Conservation (phyloP, 2,797 vertebrate species). For the Gila robusta region DNA sequence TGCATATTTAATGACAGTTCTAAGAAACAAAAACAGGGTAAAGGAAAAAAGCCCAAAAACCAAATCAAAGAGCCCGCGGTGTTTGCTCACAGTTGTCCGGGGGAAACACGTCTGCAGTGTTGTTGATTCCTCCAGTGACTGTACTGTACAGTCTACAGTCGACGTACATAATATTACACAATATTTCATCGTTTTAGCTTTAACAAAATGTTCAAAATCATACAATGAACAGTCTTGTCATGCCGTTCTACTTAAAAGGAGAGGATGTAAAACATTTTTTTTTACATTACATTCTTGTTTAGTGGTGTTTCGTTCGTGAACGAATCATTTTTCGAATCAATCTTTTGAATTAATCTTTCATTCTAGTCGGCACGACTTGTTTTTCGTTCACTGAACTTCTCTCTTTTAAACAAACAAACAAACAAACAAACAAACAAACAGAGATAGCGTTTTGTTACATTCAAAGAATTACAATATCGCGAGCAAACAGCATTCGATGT, state of each 20-base stretch:
- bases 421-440: not conserved
- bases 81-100: slow-evolving; percentile 12
- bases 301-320: not conserved
- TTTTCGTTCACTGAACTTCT: not conserved
- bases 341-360: not conserved
- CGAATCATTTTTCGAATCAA: not conserved
- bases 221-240: not conserved
- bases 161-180: not conserved
- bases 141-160: not conserved
- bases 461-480: not conserved
- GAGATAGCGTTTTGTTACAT: not conserved
- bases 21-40: not conserved
- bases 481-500: not conserved
- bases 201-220: not conserved
- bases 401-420: not conserved
- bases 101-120: not conserved
- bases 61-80: slow-evolving; percentile 54
- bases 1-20: not conserved
- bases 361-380: not conserved
- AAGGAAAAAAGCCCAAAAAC: slow-evolving; percentile 13
- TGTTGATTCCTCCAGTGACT: slow-evolving; percentile 2
- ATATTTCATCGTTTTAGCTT: not conserved
- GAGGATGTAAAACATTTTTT: not conserved
- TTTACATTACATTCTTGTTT: not conserved
- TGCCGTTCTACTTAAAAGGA: not conserved